phyloP scores from a whole-genome alignment of 2,888 invertebrate species.

The Esperia sulphurella region DNA sequence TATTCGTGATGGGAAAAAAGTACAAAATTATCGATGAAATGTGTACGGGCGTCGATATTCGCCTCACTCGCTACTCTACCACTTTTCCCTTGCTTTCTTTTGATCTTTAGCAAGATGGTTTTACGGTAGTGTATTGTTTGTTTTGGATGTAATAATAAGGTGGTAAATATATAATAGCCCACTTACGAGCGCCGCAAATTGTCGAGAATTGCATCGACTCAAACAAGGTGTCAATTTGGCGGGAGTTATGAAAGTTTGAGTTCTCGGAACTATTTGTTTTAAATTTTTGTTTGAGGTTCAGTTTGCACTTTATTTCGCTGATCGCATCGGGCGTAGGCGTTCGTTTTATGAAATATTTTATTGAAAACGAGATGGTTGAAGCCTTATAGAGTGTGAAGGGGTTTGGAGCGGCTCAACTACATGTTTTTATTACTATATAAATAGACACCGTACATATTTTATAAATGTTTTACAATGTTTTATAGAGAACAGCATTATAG shows the following conservation, averaged over 20 bases:
- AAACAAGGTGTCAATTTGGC: slow-evolving; percentile 78
- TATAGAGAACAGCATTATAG: too few species aligned
- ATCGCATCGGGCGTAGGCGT: slow-evolving; percentile 52
- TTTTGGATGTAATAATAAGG: slow-evolving; percentile 11
- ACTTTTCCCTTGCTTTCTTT: slow-evolving; percentile 11
- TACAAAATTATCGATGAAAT: slow-evolving; percentile 72
- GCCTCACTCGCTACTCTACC: slow-evolving; percentile 37
- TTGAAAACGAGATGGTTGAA: slow-evolving; percentile 32
- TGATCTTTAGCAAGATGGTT: slow-evolving; percentile 5
- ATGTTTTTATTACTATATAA: neutral
- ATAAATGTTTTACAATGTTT: too few species aligned
- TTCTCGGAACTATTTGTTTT: slow-evolving; percentile 77
- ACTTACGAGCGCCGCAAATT: slow-evolving; percentile 74
- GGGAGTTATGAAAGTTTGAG: slow-evolving; percentile 72
- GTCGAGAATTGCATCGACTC: slow-evolving; percentile 69
- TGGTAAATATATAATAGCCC: slow-evolving; percentile 68
- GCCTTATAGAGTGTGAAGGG: slow-evolving; percentile 3
- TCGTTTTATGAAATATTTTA: slow-evolving; percentile 54
- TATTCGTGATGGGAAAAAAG: slow-evolving; percentile 76
- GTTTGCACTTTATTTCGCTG: slow-evolving; percentile 60
- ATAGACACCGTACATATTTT: too few species aligned
- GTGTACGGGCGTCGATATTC: slow-evolving; percentile 62
- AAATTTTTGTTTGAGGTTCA: slow-evolving; percentile 47
- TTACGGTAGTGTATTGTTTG: slow-evolving; percentile 27
- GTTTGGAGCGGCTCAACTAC: too few species aligned